Evolutionary conservation across 2,113 vertebrate genomes (phyloP).

Genomic region (Pelodiscus sinensis): DNA sequence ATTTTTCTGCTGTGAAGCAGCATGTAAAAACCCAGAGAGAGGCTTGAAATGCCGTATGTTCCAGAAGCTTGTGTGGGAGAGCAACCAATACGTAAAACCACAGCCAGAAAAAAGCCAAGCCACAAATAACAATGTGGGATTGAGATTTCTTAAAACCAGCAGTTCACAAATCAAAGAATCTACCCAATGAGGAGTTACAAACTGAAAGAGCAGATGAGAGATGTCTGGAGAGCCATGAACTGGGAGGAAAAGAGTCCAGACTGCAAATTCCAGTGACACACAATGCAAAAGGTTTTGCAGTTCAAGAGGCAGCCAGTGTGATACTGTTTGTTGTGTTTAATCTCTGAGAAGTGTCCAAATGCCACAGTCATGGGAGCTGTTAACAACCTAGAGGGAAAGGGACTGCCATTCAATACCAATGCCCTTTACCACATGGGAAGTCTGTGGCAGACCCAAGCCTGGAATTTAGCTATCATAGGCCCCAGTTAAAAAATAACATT

Average conservation of each 20-base stretch:
- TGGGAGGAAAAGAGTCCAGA: conserved; percentile 1
- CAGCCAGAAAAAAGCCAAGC: conserved; percentile 33
- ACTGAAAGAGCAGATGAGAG: conserved; percentile 3
- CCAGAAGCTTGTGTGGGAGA: background rate
- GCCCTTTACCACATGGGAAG: background rate
- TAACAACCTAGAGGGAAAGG: background rate
- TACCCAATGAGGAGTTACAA: conserved; percentile 18
- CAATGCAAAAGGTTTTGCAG: background rate
- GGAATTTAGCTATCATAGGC: background rate
- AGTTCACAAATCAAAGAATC: conserved; percentile 54
- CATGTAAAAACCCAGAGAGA: background rate
- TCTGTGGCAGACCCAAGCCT: background rate
- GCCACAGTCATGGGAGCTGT: background rate
- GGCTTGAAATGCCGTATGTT: background rate
- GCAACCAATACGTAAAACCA: background rate
- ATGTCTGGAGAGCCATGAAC: accelerated
- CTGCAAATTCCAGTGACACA: background rate
- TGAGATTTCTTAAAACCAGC: conserved; percentile 31
- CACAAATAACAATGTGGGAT: conserved; percentile 3
- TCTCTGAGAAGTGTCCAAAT: background rate
- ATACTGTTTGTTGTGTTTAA: background rate
- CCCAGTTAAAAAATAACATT: background rate
- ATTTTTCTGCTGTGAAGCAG: background rate
- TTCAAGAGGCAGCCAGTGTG: background rate
- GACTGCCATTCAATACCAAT: background rate